These are phyloP conservation scores for Phytoseiulus persimilis DNA, from an alignment of 2,888 invertebrate genomes.

Conservation along the genomic window DNA sequence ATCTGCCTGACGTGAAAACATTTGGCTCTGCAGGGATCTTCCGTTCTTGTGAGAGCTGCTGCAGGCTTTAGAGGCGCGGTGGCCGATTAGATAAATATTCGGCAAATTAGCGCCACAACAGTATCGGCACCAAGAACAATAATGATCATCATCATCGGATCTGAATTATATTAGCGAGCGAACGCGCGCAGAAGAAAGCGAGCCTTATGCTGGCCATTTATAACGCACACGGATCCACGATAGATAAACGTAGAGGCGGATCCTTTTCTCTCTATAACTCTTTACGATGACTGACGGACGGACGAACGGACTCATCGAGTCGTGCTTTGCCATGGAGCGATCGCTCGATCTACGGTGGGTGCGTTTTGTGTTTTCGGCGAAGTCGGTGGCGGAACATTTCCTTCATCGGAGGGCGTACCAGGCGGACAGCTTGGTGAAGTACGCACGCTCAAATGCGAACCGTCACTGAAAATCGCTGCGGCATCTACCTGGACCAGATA, in stretches of 20 bases:
- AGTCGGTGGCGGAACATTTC: neutral
- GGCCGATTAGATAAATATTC: constrained; percentile 5
- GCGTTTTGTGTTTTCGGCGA: neutral
- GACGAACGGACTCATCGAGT: neutral
- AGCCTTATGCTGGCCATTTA: neutral
- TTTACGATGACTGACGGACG: neutral
- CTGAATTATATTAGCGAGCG: neutral
- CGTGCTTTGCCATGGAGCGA: neutral
- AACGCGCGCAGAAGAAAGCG: neutral
- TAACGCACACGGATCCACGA: neutral
- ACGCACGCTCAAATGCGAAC: neutral
- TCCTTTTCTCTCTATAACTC: neutral
- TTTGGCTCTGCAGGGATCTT: neutral
- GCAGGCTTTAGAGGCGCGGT: neutral
- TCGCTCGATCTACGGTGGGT: neutral
- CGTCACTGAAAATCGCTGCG: no score
- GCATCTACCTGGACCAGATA: no score
- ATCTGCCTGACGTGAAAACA: neutral
- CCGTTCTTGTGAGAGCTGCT: neutral
- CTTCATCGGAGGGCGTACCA: neutral
- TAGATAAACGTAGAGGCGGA: neutral
- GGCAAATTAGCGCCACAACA: neutral
- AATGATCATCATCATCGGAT: neutral
- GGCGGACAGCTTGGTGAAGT: no score
- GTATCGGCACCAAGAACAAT: neutral